Evolutionary conservation across 2,797 vertebrate genomes (phyloP).

Genomic region (Tenualosa thibaudeaui): DNA sequence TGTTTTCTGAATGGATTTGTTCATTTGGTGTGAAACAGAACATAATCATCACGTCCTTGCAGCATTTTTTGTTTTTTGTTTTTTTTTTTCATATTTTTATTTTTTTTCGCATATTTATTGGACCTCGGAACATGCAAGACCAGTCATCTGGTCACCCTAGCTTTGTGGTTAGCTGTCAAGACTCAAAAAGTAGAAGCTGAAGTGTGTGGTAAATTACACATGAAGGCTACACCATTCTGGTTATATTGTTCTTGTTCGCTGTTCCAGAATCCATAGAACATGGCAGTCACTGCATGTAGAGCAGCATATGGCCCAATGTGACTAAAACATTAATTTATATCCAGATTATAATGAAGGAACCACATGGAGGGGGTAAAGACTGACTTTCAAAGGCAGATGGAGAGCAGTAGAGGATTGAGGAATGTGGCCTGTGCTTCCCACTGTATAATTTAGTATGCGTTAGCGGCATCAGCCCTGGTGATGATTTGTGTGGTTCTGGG

Average conservation of each 20-base stretch:
- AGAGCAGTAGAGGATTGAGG: background rate
- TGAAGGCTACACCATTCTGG: background rate
- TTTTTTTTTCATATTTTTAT: no score
- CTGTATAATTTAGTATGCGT: constrained; percentile 72
- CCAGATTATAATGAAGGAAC: background rate
- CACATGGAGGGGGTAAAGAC: background rate
- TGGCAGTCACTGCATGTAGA: no score
- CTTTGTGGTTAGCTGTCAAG: no score
- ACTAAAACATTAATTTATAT: background rate
- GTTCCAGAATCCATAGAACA: background rate
- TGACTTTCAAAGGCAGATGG: background rate
- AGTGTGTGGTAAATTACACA: background rate
- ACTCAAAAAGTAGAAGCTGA: background rate
- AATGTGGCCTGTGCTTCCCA: constrained; percentile 48
- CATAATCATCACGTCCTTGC: no score
- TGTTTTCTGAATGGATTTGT: no score
- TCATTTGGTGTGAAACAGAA: no score
- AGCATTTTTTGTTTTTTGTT: no score
- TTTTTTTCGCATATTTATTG: no score
- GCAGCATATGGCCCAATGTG: background rate
- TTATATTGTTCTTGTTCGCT: background rate
- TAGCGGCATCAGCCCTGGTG: constrained; percentile 70
- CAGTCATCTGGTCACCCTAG: no score
- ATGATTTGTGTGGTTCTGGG: constrained; percentile 76
- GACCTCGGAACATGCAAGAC: no score